Percentiles rank a stretch among this genome's conserved stretches.
phyloP scores from a whole-genome alignment of 2,113 vertebrate genomes.

The Microcebus griseorufus region DNA sequence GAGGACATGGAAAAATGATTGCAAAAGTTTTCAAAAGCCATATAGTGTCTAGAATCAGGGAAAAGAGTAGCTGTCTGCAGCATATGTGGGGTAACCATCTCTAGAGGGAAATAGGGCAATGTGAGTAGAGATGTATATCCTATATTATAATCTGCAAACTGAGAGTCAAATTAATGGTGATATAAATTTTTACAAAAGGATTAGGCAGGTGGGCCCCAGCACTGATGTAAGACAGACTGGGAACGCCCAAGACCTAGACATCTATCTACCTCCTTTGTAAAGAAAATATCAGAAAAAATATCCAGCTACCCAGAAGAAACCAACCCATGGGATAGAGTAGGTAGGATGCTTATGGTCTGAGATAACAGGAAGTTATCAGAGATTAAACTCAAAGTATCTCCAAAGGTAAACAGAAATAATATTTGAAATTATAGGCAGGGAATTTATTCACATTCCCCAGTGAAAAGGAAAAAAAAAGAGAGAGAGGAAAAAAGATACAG shows the following conservation, averaged over 20 bases:
- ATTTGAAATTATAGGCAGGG: not conserved
- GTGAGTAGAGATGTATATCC: no score
- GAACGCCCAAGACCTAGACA: not conserved
- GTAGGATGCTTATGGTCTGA: not conserved
- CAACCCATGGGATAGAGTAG: not conserved
- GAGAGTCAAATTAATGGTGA: not conserved
- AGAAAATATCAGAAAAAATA: not conserved
- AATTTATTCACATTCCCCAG: not conserved
- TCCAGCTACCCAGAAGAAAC: not conserved
- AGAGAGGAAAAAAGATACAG: not conserved
- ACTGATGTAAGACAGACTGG: accelerated
- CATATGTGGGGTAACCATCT: not conserved
- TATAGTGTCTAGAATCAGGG: accelerated
- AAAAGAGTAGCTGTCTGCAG: not conserved
- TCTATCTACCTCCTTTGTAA: not conserved
- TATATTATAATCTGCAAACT: not conserved
- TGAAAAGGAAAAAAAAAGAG: not conserved
- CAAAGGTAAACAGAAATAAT: not conserved
- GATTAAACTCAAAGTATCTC: not conserved
- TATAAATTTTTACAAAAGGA: not conserved
- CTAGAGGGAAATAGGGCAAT: not conserved
- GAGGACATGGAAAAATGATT: not conserved
- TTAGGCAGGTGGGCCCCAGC: not conserved
- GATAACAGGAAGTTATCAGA: not conserved
- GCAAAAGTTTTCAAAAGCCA: not conserved